phyloP scores from a whole-genome alignment of 2,888 invertebrate species.

The Andrena trimmerana region DNA sequence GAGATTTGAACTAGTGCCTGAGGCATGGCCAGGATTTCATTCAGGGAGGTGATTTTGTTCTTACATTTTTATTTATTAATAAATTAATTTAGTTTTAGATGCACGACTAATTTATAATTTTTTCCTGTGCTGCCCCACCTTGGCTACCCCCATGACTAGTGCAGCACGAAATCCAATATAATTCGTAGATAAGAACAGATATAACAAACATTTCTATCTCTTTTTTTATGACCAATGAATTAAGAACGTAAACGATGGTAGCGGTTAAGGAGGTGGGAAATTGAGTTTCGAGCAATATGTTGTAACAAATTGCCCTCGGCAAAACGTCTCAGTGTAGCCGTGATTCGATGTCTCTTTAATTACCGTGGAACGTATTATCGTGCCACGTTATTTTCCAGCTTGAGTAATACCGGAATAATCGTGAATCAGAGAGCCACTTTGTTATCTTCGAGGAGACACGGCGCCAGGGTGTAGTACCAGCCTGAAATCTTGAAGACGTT shows the following conservation, averaged over 20 bases:
- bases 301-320: background rate
- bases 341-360: slow-evolving; percentile 20
- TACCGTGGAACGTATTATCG: background rate
- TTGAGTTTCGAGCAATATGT: background rate
- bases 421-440: slow-evolving; percentile 57
- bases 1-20: background rate
- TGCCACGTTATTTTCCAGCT: slow-evolving; percentile 39
- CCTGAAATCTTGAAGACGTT: slow-evolving; percentile 62
- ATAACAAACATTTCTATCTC: background rate
- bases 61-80: too few relatives aligned
- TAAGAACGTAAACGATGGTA: background rate
- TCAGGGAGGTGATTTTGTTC: too few relatives aligned
- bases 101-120: too few relatives aligned
- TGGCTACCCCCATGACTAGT: too few relatives aligned
- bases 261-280: background rate
- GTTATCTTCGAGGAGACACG: slow-evolving; percentile 60
- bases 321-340: background rate
- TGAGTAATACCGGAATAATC: slow-evolving; percentile 64
- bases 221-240: background rate
- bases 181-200: background rate
- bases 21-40: too few relatives aligned
- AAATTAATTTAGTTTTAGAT: too few relatives aligned
- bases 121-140: too few relatives aligned
- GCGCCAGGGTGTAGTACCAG: slow-evolving; percentile 57
- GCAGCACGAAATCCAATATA: background rate